Evolutionary conservation across 35 echinoderm and acorn worm species (phyloP).

Genomic region (Anneissia japonica): DNA sequence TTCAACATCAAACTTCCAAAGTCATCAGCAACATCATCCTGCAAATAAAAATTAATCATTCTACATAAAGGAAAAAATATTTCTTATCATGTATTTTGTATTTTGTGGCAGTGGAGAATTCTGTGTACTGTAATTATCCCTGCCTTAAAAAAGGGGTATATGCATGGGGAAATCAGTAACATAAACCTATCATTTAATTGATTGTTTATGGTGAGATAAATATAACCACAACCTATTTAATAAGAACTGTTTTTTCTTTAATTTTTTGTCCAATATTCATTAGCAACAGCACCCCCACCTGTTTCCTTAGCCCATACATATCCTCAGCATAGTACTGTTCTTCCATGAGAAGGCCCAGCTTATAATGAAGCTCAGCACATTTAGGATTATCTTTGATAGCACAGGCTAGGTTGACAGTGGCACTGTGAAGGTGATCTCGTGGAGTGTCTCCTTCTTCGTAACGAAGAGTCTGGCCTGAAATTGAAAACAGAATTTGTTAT

Average conservation of each 20-base stretch:
- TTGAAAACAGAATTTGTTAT: neutral
- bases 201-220: too few relatives aligned
- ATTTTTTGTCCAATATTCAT: too few relatives aligned
- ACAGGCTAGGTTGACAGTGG: slow-evolving; percentile 62
- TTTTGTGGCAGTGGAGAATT: too few relatives aligned
- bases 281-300: slow-evolving; percentile 17
- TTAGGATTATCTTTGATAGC: slow-evolving; percentile 69
- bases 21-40: slow-evolving; percentile 73
- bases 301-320: slow-evolving; percentile 72
- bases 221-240: too few relatives aligned
- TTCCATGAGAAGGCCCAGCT: slow-evolving; percentile 72
- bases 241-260: too few relatives aligned
- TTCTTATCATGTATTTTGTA: neutral
- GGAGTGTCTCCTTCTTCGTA: slow-evolving; percentile 61
- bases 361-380: slow-evolving; percentile 63
- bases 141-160: too few relatives aligned
- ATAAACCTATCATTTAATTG: too few relatives aligned
- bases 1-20: slow-evolving; percentile 44
- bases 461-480: slow-evolving; percentile 50
- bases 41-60: neutral
- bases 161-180: too few relatives aligned
- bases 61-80: neutral
- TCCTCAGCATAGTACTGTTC: slow-evolving; percentile 89
- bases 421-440: slow-evolving; percentile 51
- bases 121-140: too few relatives aligned